Base-by-base conservation (phyloP, 2,797 vertebrate genomes). In the Pogonophryne albipinna region DNA sequence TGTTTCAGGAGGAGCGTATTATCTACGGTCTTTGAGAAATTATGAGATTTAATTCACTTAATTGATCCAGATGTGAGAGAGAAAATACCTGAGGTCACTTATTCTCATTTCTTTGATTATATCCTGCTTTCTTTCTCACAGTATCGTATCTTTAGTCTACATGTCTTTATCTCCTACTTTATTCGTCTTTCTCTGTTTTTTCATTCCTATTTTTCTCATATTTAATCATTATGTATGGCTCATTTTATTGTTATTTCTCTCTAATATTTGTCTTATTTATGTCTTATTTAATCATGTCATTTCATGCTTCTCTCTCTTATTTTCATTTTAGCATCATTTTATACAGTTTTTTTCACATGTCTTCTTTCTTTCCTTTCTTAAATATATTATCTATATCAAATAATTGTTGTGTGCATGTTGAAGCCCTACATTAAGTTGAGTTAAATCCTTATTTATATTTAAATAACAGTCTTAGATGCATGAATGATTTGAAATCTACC, bases 11-110 rank as follows among this genome's bases (percentile, higher is more conserved):
- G 46, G 55, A 23, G 70, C 55, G 20, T 67, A 58, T 76, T 67
- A 58, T 78, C 27, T 79, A 55, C 57, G 58, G 71, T 66, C 49
- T 73, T 64, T 76, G 70, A 76, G 52, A 81, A 84, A 86, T 87
- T 70, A 66, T 51, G 61, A 85, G 63, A 70, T 23, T 74, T 85
- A 81, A 90, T 86, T 83, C 76, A 78, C 64, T 70, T 63, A 67
- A 91, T 91, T n/a, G 78, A 90, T 87, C 73, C 65, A 71, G 50
- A 71, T 77, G 45, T 62, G 71, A 77, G 84, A 86, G 86, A 88
- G 65, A 71, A 52, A 83, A 73, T 75, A 74, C 84, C 89, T 77
- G 57, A 88, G 86, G 82, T 90, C 84, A 10, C 59, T 23, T 46
- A 19, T 52, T 53, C 61, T 0, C 79, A 34, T 9, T 17, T 55